Percentiles rank a stretch among this genome's conserved stretches.
phyloP scores from a whole-genome alignment of 2,888 invertebrate genomes.

The Tachystola acroxantha region DNA sequence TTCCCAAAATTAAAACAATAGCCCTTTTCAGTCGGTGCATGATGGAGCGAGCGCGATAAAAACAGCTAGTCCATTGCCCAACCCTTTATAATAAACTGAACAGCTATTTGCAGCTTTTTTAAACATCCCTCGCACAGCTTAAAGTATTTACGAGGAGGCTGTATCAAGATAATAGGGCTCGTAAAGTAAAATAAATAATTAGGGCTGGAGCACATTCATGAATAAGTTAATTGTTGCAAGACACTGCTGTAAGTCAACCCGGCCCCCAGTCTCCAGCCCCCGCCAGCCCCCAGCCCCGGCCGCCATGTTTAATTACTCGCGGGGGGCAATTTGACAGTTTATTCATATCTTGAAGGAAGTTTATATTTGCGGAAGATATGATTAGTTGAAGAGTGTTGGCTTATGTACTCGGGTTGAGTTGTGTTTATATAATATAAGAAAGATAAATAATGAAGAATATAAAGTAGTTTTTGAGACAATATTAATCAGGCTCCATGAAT shows the following conservation, averaged over 20 bases:
- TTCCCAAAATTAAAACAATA: no score
- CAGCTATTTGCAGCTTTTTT: conserved; percentile 18
- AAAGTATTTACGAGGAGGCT: conserved; percentile 61
- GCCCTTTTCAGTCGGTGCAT: no score
- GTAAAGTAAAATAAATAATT: conserved; percentile 77
- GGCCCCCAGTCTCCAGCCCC: no score
- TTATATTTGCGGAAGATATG: conserved; percentile 18
- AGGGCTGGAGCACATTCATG: conserved; percentile 60
- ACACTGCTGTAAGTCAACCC: conserved; percentile 31
- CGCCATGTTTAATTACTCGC: conserved; percentile 45
- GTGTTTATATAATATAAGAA: no score
- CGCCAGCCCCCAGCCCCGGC: conserved; percentile 17
- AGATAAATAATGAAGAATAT: no score
- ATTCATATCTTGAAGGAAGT: conserved; percentile 26
- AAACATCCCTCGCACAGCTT: conserved; percentile 24
- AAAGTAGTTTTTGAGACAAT: no score
- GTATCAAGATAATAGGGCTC: conserved; percentile 64
- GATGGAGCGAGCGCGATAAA: no score
- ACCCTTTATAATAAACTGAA: conserved; percentile 3
- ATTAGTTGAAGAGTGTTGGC: no score
- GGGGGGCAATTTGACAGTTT: conserved; percentile 48
- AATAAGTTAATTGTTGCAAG: conserved; percentile 66
- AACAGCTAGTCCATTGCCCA: no score
- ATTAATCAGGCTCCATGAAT: no score
- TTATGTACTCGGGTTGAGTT: no score